These are phyloP conservation scores for Sinhomidia bicolor DNA, from an alignment of 2,888 invertebrate species.

Conservation along the genomic window DNA sequence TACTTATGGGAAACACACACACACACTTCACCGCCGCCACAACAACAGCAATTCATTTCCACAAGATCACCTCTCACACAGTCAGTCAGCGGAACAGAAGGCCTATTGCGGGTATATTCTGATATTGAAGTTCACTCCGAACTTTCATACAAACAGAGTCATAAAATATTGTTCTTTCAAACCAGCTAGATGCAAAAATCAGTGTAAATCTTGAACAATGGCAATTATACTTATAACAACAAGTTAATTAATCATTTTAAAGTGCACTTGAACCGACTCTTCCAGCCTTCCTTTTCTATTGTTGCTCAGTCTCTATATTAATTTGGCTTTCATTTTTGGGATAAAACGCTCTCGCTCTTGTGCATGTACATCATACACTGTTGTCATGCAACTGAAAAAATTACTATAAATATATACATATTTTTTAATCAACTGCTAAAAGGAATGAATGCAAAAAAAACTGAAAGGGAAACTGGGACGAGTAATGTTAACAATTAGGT, in stretches of 20 bases:
- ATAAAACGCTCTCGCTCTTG: background rate
- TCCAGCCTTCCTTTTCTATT: background rate
- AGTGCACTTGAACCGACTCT: background rate
- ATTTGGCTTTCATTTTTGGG: background rate
- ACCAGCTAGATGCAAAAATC: too few relatives aligned
- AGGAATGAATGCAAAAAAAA: conserved; percentile 38
- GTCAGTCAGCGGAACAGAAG: background rate
- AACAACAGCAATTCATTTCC: background rate
- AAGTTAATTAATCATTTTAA: background rate
- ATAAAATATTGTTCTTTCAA: background rate
- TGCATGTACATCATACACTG: background rate
- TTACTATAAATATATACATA: background rate
- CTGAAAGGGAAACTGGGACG: conserved; percentile 61
- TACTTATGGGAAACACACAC: background rate
- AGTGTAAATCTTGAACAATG: background rate
- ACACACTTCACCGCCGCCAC: background rate
- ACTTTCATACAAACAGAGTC: background rate
- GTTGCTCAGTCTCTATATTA: conserved; percentile 29
- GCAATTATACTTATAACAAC: background rate
- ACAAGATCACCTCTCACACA: conserved; percentile 24
- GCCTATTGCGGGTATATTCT: background rate
- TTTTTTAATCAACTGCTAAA: background rate
- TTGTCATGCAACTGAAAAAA: background rate
- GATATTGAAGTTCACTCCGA: background rate
- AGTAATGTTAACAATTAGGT: conserved; percentile 64